Evolutionary conservation across 2,888 invertebrate genomes (phyloP).

Genomic region (Galeruca laticollis): DNA sequence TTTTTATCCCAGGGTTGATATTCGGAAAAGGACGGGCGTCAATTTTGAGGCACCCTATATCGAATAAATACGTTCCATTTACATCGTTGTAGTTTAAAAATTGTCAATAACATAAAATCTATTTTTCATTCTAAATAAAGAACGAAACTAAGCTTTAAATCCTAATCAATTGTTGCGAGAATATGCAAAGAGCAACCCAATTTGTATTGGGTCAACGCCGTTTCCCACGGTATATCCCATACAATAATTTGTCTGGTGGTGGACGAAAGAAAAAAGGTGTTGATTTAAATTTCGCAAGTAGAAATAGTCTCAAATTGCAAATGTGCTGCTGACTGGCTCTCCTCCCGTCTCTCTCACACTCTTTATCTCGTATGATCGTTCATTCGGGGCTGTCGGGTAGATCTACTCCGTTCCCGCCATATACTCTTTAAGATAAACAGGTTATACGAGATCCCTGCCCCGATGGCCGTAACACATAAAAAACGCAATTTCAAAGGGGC

Average conservation of each 20-base stretch:
- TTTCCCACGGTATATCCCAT: constrained; percentile 46
- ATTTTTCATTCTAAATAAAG: constrained; percentile 4
- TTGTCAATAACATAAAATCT: not conserved
- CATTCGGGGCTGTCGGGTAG: constrained; percentile 21
- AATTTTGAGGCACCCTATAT: too few species aligned
- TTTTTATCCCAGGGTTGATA: too few species aligned
- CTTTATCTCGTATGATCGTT: constrained; percentile 16
- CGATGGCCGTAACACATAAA: constrained; percentile 51
- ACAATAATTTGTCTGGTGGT: constrained; percentile 43
- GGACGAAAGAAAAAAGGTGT: constrained; percentile 53
- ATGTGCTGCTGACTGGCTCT: constrained; percentile 48
- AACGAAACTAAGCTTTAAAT: constrained; percentile 23
- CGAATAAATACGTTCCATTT: too few species aligned
- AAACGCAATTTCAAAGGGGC: constrained; percentile 63
- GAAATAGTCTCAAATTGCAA: constrained; percentile 57
- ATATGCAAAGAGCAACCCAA: constrained; percentile 34
- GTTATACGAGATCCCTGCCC: constrained; percentile 64
- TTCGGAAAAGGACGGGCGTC: too few species aligned
- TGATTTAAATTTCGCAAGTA: constrained; percentile 59
- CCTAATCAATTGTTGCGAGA: constrained; percentile 23
- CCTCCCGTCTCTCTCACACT: constrained; percentile 22
- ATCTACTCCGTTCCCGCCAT: constrained; percentile 49
- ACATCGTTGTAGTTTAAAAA: too few species aligned
- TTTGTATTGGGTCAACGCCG: constrained; percentile 42
- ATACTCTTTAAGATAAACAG: constrained; percentile 58